Evolutionary conservation across 1,140 invertebrate species (phyloP), one percentile per base, ranked within the genome.

Genomic region (Anadara kagoshimensis): DNA sequence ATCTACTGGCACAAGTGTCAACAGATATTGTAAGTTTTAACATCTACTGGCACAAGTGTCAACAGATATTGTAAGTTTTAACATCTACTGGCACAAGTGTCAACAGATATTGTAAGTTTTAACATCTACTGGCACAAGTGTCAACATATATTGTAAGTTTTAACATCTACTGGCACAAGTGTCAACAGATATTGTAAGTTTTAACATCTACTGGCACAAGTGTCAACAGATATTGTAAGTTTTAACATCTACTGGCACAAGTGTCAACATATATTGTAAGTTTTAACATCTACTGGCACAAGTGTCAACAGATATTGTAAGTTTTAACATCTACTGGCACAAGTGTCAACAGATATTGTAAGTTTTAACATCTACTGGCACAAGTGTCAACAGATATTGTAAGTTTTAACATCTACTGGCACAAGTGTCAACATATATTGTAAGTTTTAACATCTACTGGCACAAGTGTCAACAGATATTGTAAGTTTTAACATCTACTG

Each of bases 211-310:
- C 62, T 75, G 12, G 84, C 84, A 53, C 65, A 70, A 57, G 77
- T 89, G 3, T 56, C 71, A 20, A 29, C 51, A 14, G 75, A 66
- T 43, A 80, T 86, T 72, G 85, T 86, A 78, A n/a, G n/a, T n/a
- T 59, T 8, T 83, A 77, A 57, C 67, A 78, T 54, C 73, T 81
- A 18, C 62, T 75, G 12, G 84, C 84, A 53, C 65, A 70, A 57
- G 77, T 89, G 3, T 56, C 71, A 20, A 29, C 51, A 14, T 73
- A 66, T 43, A 80, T 86, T 72, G 85, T 86, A 78, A n/a, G n/a
- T n/a, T 59, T 8, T 83, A 77, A 57, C 67, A 78, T 54, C 73
- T 81, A 18, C 62, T 75, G 12, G 84, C 84, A 53, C 65, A 70
- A 57, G 77, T 89, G 3, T 56, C 71, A 20, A 29, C 51, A 14